Conservation (phyloP, 2,797 vertebrate genomes). For the Eulemur rubriventer region DNA sequence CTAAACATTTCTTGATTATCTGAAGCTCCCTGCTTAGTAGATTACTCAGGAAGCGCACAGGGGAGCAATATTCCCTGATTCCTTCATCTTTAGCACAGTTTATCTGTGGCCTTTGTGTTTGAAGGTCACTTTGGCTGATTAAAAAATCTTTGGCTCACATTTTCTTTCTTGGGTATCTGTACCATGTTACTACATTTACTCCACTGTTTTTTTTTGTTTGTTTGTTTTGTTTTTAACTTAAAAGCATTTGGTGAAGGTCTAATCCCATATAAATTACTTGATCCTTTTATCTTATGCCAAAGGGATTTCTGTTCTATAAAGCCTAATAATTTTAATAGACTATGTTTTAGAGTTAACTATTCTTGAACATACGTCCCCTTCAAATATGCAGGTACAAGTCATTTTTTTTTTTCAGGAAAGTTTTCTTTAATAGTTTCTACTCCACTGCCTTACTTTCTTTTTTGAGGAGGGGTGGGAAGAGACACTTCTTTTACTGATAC, state of each 20-base stretch:
- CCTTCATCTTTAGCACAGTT: background rate
- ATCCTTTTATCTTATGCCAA: background rate
- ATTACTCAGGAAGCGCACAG: background rate
- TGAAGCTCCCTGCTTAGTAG: background rate
- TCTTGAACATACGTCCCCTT: background rate
- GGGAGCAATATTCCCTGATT: background rate
- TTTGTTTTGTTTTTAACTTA: background rate
- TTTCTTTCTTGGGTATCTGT: background rate
- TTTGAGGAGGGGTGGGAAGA: fast-evolving
- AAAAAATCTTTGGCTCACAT: background rate
- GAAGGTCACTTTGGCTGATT: background rate
- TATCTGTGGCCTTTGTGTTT: background rate
- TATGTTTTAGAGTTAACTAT: background rate
- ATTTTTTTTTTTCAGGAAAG: background rate
- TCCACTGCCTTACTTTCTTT: background rate
- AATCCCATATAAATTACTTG: background rate
- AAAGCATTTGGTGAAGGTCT: background rate
- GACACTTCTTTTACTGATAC: background rate
- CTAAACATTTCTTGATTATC: background rate
- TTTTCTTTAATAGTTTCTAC: background rate
- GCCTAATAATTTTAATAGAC: background rate
- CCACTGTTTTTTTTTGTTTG: background rate
- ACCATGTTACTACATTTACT: background rate
- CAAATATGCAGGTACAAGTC: background rate
- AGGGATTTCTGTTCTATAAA: background rate